Percentiles rank a stretch among this genome's conserved stretches.
Evolutionary conservation across 2,113 vertebrate species (phyloP).

Genomic region (Prunella fulvescens): DNA sequence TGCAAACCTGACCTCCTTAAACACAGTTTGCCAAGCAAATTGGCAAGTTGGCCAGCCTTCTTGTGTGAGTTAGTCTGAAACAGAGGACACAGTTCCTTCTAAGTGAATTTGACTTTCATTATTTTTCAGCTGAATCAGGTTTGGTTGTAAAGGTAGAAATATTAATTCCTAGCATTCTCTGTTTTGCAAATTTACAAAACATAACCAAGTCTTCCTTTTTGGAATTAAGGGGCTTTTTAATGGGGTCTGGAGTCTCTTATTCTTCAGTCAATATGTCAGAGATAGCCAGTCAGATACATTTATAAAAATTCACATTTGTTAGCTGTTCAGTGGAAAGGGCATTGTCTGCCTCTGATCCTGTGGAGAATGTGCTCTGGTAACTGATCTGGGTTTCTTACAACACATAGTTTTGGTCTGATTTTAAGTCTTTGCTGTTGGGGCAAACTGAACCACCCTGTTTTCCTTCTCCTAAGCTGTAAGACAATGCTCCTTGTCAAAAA

Average conservation of each 20-base stretch:
- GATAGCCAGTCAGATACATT: neutral
- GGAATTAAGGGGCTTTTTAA: neutral
- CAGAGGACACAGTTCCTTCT: neutral
- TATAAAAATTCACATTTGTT: neutral
- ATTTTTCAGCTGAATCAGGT: neutral
- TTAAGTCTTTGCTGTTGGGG: neutral
- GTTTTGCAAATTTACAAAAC: neutral
- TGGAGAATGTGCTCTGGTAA: neutral
- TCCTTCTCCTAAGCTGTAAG: neutral
- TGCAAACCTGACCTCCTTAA: neutral
- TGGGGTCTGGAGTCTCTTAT: neutral
- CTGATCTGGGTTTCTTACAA: neutral
- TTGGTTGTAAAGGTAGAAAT: neutral
- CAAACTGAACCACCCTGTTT: neutral
- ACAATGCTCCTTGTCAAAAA: neutral
- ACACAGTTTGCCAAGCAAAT: neutral
- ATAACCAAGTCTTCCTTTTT: neutral
- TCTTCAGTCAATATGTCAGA: neutral
- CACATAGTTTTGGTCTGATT: neutral
- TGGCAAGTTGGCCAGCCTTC: neutral
- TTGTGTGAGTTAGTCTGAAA: neutral
- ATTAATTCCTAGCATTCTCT: neutral
- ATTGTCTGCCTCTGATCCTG: neutral
- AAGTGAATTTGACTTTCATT: neutral
- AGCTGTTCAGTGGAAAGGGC: neutral